Evolutionary conservation across 2,113 vertebrate genomes (phyloP).

Genomic region (Apeltes quadracus): DNA sequence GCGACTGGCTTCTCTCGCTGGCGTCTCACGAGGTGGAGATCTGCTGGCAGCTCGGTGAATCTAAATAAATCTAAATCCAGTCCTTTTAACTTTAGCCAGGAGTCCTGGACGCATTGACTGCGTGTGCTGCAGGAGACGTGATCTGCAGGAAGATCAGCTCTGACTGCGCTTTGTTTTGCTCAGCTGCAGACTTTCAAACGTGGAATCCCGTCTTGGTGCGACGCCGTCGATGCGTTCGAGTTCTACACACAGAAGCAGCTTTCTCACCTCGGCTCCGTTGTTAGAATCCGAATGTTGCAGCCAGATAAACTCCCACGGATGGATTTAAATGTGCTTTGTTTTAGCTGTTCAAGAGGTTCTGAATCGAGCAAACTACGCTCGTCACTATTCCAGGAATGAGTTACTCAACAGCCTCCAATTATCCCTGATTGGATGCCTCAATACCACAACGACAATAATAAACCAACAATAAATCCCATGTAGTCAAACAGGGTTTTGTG

Average conservation of each 20-base stretch:
- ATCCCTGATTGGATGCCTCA: neutral
- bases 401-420: neutral
- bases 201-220: constrained; percentile 24
- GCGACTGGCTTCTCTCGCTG: too few relatives aligned
- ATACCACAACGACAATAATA: neutral
- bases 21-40: too few relatives aligned
- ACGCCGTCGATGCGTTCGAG: neutral
- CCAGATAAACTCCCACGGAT: neutral
- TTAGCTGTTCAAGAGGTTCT: neutral
- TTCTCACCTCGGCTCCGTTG: constrained; percentile 18
- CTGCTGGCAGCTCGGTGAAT: neutral
- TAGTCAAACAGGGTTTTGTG: neutral
- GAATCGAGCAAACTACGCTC: neutral
- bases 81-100: constrained; percentile 42
- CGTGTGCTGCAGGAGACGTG: constrained; percentile 21
- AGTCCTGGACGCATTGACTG: constrained; percentile 28
- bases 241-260: neutral
- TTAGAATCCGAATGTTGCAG: constrained; percentile 5
- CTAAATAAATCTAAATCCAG: constrained; percentile 49
- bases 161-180: constrained; percentile 38
- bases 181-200: constrained; percentile 11
- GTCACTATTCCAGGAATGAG: neutral
- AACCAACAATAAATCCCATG: neutral
- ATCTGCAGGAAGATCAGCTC: constrained; percentile 29
- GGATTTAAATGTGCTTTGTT: constrained; percentile 23